Percentiles rank a stretch among this genome's conserved stretches.
Conservation (phyloP, 2,888 invertebrate genomes). For the Trissonchulus sp. region DNA sequence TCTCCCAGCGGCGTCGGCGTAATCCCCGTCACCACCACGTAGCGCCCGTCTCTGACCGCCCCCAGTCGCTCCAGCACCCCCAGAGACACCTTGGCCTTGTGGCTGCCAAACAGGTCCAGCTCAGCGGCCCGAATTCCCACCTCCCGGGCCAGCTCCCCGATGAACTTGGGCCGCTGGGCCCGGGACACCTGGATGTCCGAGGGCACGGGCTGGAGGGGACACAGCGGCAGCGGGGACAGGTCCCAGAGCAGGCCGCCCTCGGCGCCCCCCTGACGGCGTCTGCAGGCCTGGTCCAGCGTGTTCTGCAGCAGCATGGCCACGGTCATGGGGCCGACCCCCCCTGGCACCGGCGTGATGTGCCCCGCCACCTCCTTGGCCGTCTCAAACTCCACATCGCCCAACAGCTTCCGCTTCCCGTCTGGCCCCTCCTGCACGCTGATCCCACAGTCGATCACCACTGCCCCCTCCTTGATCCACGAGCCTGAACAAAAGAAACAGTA, state of each 20-base stretch:
- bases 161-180: conserved; percentile 54
- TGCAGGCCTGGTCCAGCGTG: conserved; percentile 74
- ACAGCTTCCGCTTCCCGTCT: conserved; percentile 52
- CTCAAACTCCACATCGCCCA: conserved; percentile 87
- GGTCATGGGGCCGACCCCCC: conserved; percentile 97
- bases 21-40: conserved; percentile 89
- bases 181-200: conserved; percentile 83
- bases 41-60: conserved; percentile 70
- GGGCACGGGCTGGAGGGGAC: conserved; percentile 68
- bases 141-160: conserved; percentile 45
- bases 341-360: conserved; percentile 54
- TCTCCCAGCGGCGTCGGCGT: conserved; percentile 98
- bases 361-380: conserved; percentile 69
- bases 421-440: conserved; percentile 64
- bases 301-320: conserved; percentile 76
- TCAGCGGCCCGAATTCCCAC: conserved; percentile 65
- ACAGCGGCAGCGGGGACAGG: conserved; percentile 64
- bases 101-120: conserved; percentile 80
- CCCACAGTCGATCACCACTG: conserved; percentile 96
- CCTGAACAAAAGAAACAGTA: too few species aligned
- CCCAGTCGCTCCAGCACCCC: conserved; percentile 69
- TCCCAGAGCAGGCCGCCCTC: conserved; percentile 61
- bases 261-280: conserved; percentile 34
- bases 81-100: conserved; percentile 86
- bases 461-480: conserved; percentile 94